These are phyloP conservation scores for Trisateles emortualis DNA, from an alignment of 2,888 invertebrate genomes.

Conservation along the genomic window DNA sequence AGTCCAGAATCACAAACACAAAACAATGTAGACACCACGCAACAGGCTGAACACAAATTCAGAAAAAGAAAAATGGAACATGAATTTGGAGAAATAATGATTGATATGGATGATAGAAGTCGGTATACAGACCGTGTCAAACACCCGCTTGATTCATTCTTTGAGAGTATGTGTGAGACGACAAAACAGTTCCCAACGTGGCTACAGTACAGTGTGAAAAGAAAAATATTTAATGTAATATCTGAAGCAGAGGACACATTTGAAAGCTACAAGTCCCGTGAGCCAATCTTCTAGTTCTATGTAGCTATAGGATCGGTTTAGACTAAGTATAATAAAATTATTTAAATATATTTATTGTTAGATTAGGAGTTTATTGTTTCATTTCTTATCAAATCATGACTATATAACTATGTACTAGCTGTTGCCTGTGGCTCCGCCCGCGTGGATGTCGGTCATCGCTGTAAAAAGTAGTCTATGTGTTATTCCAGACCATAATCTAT, in stretches of 20 bases:
- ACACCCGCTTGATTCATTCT: constrained; percentile 46
- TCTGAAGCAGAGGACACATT: constrained; percentile 48
- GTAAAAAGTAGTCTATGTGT: no score
- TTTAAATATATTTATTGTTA: constrained; percentile 16
- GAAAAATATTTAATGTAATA: constrained; percentile 24
- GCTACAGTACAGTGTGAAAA: constrained; percentile 1
- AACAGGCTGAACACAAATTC: constrained; percentile 35
- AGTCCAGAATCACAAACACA: constrained; percentile 30
- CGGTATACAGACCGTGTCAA: constrained; percentile 25
- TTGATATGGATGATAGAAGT: constrained; percentile 44
- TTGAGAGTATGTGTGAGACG: constrained; percentile 51
- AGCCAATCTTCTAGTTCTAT: constrained; percentile 37
- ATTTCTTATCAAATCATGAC: no score
- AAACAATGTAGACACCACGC: constrained; percentile 28
- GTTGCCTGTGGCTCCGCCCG: no score
- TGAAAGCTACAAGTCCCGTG: constrained; percentile 47
- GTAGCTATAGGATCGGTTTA: constrained; percentile 6
- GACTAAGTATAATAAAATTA: constrained; percentile 7
- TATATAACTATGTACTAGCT: no score
- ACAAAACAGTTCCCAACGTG: constrained; percentile 20
- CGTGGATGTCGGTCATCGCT: no score
- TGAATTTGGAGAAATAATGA: constrained; percentile 48
- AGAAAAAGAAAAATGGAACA: constrained; percentile 44
- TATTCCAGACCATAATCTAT: no score
- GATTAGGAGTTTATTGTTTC: constrained; percentile 1